Evolutionary conservation across 2,113 vertebrate genomes (phyloP), one percentile per base, ranked within the genome.

Genomic region (Archocentrus centrarchus): DNA sequence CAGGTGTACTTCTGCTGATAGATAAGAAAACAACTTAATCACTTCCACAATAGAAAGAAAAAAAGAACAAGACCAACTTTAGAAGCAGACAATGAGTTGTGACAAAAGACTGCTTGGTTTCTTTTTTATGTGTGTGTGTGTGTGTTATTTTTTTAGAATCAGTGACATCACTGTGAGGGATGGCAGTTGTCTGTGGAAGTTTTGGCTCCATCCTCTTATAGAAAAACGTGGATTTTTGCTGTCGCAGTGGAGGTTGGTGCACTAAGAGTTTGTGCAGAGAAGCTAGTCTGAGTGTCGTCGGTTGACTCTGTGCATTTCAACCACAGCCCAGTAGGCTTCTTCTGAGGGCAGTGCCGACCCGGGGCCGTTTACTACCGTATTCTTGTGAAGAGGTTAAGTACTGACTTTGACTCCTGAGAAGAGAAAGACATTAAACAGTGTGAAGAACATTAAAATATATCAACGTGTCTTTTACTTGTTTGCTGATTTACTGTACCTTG

Each of bases 381-480:
- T 83, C 96, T 95, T 1, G 96, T 97, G 93, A 97, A 97, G 80
- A 97, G 96, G 86, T 97, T 96, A 89, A 96, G 80, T 89, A 97
- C 96, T 0, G 96, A 97, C 89, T 97, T 97, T 79, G 96, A 97
- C 83, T 97, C 96, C 96, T 96, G 87, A n/a, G 35, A 77, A 73
- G 7, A 87, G 0, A 80, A 68, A 59, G 10, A 41, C 10, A 75
- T 22, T 1, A 63, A 62, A 59, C 4, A 3, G 53, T 3, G 32
- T 66, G n/a, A 70, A 4, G 80, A 20, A 3, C 22, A 30, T 61
- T 55, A 1, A n/a, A 53, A 83, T 14, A 4, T 15, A 39, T 24
- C 41, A n/a, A 17, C 14, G 24, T 32, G 50, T 22, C 55, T 50
- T 15, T 47, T 47, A 6, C 5, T 15, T 15, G 7, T 0, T 3